Conservation (phyloP, 2,888 invertebrate species). For the Dastarcus helophoroides region DNA sequence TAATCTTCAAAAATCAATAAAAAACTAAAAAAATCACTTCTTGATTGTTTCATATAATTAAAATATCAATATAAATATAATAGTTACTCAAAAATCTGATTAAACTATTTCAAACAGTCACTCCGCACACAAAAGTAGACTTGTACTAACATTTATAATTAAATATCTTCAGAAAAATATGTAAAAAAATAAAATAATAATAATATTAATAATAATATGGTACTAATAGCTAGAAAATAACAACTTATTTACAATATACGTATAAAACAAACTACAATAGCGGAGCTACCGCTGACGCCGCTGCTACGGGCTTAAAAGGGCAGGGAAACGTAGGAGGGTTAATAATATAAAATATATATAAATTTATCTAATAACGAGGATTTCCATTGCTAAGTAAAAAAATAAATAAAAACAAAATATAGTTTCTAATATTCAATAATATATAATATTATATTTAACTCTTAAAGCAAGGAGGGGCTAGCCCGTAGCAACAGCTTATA, state of each 20-base stretch:
- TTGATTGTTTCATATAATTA: conserved; percentile 32
- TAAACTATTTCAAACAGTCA: conserved; percentile 38
- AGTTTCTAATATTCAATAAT: conserved; percentile 27
- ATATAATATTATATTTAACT: conserved; percentile 29
- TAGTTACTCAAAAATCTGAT: conserved; percentile 37
- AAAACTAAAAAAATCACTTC: conserved; percentile 34
- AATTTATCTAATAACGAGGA: conserved; percentile 37
- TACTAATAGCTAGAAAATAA: conserved; percentile 41
- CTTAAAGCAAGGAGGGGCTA: conserved; percentile 25
- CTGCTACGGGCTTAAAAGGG: conserved; percentile 23
- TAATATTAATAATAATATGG: conserved; percentile 36
- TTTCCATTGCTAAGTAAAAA: conserved; percentile 36
- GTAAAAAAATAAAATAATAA: conserved; percentile 43
- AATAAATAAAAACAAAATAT: conserved; percentile 39
- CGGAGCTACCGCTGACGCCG: conserved; percentile 11
- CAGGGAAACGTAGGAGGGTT: conserved; percentile 17
- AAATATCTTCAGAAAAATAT: conserved; percentile 42
- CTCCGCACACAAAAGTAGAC: conserved; percentile 36
- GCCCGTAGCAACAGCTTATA: conserved; percentile 12
- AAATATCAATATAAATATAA: conserved; percentile 39
- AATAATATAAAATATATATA: conserved; percentile 34
- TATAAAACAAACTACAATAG: conserved; percentile 34
- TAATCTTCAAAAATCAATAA: conserved; percentile 36
- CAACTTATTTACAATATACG: conserved; percentile 38
- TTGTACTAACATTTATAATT: conserved; percentile 41